Conservation (phyloP, 2,797 vertebrate genomes). For the Siniperca scherzeri region DNA sequence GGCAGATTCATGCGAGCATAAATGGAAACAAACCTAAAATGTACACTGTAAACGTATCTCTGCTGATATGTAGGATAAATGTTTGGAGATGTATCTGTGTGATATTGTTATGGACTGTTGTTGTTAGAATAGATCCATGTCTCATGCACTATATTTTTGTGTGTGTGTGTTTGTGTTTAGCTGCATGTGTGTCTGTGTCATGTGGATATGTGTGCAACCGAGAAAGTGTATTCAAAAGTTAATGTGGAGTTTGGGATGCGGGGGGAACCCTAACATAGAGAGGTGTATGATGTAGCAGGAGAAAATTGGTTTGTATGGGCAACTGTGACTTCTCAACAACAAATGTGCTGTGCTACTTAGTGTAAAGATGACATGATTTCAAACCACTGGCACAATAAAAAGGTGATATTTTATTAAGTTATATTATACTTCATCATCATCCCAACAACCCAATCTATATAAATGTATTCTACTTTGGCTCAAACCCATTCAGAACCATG, state of each 20-base stretch:
- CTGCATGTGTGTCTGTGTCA: neutral
- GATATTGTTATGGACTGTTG: constrained; percentile 38
- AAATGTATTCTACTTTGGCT: neutral
- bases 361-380: neutral
- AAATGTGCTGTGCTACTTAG: neutral
- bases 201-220: neutral
- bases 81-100: constrained; percentile 48
- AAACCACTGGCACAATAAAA: neutral
- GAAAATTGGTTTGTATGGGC: neutral
- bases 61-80: constrained; percentile 49
- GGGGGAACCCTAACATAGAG: neutral
- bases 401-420: neutral
- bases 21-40: constrained; percentile 23
- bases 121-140: constrained; percentile 66
- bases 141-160: constrained; percentile 45
- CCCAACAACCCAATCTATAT: neutral
- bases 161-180: constrained; percentile 5
- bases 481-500: neutral
- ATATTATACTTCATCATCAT: neutral
- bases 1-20: neutral
- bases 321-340: neutral
- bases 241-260: neutral
- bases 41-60: constrained; percentile 27
- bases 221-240: neutral
- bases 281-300: neutral